Conservation (phyloP, 2,888 invertebrate species). For the Cheiracanthium punctorium region DNA sequence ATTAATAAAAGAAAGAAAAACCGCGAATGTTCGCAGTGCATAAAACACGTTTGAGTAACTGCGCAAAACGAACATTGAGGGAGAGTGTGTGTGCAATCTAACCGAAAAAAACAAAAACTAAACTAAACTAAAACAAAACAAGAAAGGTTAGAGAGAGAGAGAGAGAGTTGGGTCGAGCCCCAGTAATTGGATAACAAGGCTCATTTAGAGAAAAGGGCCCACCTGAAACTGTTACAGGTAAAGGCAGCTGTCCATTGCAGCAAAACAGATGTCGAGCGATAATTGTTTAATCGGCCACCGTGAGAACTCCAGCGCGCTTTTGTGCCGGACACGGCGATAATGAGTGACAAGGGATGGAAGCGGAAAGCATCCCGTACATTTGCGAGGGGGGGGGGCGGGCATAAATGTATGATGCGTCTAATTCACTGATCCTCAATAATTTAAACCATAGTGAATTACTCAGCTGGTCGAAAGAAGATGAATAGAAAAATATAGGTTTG, state of each 20-base stretch:
- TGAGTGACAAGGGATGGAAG: constrained; percentile 46
- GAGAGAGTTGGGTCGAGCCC: constrained; percentile 34
- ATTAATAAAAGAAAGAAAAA: too few relatives aligned
- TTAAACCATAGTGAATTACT: too few relatives aligned
- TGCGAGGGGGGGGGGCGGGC: not conserved
- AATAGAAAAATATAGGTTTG: too few relatives aligned
- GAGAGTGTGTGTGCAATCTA: not conserved
- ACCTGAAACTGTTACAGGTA: constrained; percentile 68
- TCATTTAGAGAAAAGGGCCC: constrained; percentile 47
- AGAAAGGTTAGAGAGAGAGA: not conserved
- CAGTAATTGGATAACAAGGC: constrained; percentile 68
- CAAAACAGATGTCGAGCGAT: constrained; percentile 66
- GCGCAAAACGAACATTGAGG: not conserved
- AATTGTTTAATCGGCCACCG: constrained; percentile 67
- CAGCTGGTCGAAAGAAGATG: too few relatives aligned
- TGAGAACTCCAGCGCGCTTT: constrained; percentile 62
- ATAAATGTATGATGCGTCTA: not conserved
- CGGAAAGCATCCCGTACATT: constrained; percentile 27
- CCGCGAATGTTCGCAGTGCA: too few relatives aligned
- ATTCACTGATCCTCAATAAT: too few relatives aligned
- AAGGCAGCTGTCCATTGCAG: constrained; percentile 66
- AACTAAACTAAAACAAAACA: not conserved
- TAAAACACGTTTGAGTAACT: not conserved
- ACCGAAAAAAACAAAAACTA: constrained; percentile 2
- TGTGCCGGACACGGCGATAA: constrained; percentile 61